A percentile compares a stretch with the other conserved stretches of the same genome.
Conservation (phyloP, 2,888 invertebrate genomes). For the Philhelius pedissequus region DNA sequence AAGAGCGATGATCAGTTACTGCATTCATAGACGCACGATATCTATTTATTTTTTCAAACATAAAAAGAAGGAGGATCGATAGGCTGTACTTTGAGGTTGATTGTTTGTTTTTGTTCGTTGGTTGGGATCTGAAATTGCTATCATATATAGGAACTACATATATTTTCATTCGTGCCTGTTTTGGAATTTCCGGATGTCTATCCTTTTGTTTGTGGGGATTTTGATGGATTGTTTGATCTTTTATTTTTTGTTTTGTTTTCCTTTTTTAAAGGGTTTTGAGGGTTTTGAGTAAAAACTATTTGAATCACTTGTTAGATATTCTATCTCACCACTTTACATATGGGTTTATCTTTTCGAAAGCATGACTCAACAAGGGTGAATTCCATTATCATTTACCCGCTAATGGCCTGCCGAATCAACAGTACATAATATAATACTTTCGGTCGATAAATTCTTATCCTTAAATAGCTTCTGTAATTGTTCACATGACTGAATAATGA, state of each 20-base stretch:
- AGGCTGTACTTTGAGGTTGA: constrained; percentile 60
- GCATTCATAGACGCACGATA: constrained; percentile 57
- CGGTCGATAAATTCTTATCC: not conserved
- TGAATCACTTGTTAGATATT: constrained; percentile 27
- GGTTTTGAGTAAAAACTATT: not conserved
- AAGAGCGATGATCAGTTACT: constrained; percentile 56
- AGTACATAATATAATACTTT: not conserved
- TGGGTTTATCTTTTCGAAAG: not conserved
- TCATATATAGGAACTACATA: constrained; percentile 6
- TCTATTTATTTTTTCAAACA: not conserved
- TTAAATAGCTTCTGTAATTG: constrained; percentile 29
- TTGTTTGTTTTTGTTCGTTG: constrained; percentile 61
- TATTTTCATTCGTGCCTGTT: constrained; percentile 49
- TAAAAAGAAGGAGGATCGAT: constrained; percentile 40
- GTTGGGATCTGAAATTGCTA: not conserved
- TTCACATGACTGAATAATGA: constrained; percentile 14
- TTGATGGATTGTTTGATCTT: constrained; percentile 39
- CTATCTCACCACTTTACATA: constrained; percentile 15
- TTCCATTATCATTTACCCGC: constrained; percentile 61
- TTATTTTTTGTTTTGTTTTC: not conserved
- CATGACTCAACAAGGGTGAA: constrained; percentile 28
- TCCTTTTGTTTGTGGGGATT: constrained; percentile 35
- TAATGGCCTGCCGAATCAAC: constrained; percentile 41
- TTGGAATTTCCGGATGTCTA: constrained; percentile 61
- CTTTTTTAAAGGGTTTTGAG: not conserved